Base-by-base conservation (phyloP, 2,888 invertebrate genomes). In the Microchrysa polita region DNA sequence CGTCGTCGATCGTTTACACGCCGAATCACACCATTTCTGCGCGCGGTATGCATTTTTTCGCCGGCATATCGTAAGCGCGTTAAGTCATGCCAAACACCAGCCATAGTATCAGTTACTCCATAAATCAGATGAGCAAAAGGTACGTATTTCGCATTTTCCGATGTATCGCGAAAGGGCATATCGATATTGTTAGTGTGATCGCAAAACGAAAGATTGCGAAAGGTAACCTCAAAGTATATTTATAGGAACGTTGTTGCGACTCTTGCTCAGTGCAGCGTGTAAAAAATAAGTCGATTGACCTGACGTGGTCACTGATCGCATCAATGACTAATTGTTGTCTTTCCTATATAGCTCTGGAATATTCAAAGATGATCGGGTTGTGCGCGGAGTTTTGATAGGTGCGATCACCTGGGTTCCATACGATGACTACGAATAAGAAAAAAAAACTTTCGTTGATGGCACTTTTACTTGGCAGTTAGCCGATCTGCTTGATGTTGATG, bases 31-130 rank as follows among this genome's bases (percentile, higher is more conserved):
- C 55, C 55, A 69, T 42, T 22, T 16, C 34, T 40, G 0, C 61
- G 4, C 61, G 16, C 22, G 16, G 14, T 48, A 65, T 20, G 40
- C 18, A 57, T 14, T 40, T 12, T 14, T 5, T 27, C 69, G 7
- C 16, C 40, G 42, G 16, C 61, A 63, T 48, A 27, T n/a, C 61
- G 0, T 60, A n/a, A 55, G 12, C 22, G 9, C 16, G n/a, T n/a
- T n/a, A n/a, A 72, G 27, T 34, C 27, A 60, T 23, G 60, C 48
- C 23, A 72, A 48, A 72, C 60, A 59, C 22, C 44, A 16, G 69
- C 18, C 59, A n/a, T n/a, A 75, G 74, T 75, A 75, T 75, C 75
- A 75, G 48, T 67, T 61, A 42, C 53, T 18, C 65, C 67, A 75
- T 75, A 75, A 75, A 75, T 75, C 72, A 75, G 69, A 69, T 69